Conservation (phyloP, 2,888 invertebrate genomes). For the Coremacera marginata region DNA sequence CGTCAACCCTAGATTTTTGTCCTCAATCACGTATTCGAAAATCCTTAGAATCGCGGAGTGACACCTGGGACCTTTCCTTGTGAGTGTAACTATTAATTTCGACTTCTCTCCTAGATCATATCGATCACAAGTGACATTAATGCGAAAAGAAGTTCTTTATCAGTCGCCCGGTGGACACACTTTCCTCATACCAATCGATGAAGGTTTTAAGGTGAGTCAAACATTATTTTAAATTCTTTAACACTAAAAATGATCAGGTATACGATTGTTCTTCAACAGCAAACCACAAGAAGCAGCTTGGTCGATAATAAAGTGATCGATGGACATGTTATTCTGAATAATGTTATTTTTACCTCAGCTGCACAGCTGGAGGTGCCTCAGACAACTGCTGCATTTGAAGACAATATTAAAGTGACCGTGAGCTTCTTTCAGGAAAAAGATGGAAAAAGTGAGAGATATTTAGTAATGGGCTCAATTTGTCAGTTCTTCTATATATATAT, state of each 20-base stretch:
- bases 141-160: conserved; percentile 81
- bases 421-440: conserved; percentile 82
- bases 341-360: conserved; percentile 88
- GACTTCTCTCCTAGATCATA: conserved; percentile 73
- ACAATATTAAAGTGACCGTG: conserved; percentile 86
- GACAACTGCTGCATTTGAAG: conserved; percentile 84
- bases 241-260: not conserved
- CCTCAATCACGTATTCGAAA: no score
- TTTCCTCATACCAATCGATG: conserved; percentile 91
- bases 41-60: no score
- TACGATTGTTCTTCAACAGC: conserved; percentile 66
- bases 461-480: not conserved
- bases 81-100: no score
- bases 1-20: no score
- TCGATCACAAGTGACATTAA: conserved; percentile 80
- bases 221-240: not conserved
- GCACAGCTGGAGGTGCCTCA: conserved; percentile 80
- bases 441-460: conserved; percentile 76
- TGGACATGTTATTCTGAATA: conserved; percentile 89
- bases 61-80: no score
- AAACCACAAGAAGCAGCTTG: conserved; percentile 77
- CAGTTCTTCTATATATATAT: no score
- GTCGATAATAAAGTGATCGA: conserved; percentile 89
- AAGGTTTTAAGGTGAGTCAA: conserved; percentile 83
- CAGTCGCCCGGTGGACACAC: conserved; percentile 85